phyloP scores from a whole-genome alignment of 2,113 vertebrate genomes.

The Scytalopus superciliaris region DNA sequence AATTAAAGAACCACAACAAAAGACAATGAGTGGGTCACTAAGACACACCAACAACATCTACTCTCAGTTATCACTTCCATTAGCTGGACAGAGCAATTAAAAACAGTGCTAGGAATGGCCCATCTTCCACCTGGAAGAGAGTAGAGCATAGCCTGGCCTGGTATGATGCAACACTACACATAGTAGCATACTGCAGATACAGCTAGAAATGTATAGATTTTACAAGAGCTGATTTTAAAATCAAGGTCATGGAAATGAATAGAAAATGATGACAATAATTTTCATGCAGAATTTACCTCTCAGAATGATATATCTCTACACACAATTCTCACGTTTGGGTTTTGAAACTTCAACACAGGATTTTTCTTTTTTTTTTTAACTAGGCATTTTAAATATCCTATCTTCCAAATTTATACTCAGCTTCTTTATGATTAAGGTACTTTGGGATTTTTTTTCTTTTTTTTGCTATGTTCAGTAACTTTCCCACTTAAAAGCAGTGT shows the following conservation, averaged over 20 bases:
- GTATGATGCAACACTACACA: background rate
- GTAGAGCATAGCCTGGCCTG: background rate
- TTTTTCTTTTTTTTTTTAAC: background rate
- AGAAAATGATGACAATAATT: constrained; percentile 31
- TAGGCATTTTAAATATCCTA: background rate
- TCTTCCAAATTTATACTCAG: background rate
- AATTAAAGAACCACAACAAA: background rate
- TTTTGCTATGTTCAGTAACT: background rate
- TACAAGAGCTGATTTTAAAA: constrained; percentile 3
- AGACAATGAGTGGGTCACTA: background rate
- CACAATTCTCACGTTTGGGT: background rate
- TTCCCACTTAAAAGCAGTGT: background rate
- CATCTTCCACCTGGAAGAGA: background rate
- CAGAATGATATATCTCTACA: constrained; percentile 12
- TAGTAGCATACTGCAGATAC: background rate
- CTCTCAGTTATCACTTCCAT: background rate
- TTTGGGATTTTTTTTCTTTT: background rate
- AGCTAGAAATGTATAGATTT: background rate
- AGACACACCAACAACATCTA: background rate
- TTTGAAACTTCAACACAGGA: background rate
- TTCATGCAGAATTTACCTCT: constrained; percentile 21
- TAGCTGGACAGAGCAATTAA: background rate
- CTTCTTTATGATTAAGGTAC: background rate
- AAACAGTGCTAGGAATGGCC: background rate
- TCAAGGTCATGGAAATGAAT: constrained; percentile 44